A percentile compares a stretch with the other conserved stretches of the same genome.
Conservation (phyloP, 2,797 vertebrate species). For the Pseudocheirus occidentalis region DNA sequence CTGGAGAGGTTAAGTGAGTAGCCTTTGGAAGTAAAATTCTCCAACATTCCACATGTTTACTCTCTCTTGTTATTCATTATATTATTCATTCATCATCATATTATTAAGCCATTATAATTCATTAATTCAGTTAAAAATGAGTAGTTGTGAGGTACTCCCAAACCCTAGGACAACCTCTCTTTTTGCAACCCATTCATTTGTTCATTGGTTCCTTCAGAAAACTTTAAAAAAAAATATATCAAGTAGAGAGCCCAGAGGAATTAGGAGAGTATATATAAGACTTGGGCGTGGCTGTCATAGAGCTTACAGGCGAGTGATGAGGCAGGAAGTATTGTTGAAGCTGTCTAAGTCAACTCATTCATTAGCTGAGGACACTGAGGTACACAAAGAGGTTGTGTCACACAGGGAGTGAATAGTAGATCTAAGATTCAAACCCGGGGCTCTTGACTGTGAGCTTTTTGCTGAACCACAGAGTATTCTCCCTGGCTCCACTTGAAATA, state of each 20-base stretch:
- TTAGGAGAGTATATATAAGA: background rate
- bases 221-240: background rate
- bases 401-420: background rate
- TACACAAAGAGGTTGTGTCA: background rate
- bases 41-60: background rate
- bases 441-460: background rate
- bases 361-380: background rate
- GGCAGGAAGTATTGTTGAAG: background rate
- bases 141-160: background rate
- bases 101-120: background rate
- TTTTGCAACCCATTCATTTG: background rate
- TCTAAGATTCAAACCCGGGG: background rate
- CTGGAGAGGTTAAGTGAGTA: background rate
- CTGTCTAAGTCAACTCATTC: background rate
- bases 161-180: background rate
- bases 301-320: background rate
- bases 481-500: background rate
- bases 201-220: background rate
- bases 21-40: background rate
- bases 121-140: background rate
- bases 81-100: background rate
- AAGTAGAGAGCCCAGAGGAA: background rate
- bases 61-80: background rate
- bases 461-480: fast-evolving
- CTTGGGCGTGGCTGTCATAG: background rate